Conservation (phyloP, 2,113 vertebrate species). For the Rhinolophus ferrumequinum region DNA sequence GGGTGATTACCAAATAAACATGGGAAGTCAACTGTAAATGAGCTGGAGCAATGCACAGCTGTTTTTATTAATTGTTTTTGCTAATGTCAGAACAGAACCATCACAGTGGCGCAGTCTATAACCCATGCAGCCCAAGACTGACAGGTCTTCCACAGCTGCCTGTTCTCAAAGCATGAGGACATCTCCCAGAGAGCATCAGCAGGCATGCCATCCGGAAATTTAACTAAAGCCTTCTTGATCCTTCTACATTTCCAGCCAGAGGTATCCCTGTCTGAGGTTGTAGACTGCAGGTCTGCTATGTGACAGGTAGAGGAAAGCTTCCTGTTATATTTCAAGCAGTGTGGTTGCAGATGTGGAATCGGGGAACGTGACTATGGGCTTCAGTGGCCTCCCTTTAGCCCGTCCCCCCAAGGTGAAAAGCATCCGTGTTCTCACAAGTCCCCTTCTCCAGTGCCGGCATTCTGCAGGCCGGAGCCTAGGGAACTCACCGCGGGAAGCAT, state of each 20-base stretch:
- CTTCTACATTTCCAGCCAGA: background rate
- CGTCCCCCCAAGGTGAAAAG: background rate
- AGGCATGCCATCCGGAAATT: background rate
- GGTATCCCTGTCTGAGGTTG: background rate
- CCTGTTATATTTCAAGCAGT: background rate
- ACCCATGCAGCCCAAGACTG: background rate
- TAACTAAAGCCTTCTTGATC: conserved; percentile 24
- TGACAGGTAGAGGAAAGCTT: background rate
- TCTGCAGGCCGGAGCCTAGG: background rate
- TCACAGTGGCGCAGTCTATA: background rate
- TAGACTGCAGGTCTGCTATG: background rate
- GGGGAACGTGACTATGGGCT: background rate
- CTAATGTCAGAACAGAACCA: conserved; percentile 22
- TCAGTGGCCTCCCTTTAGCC: background rate
- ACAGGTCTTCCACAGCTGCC: background rate
- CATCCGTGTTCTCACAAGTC: background rate
- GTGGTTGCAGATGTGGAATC: background rate
- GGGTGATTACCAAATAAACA: conserved; percentile 4
- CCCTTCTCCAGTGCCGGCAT: background rate
- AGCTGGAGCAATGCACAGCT: background rate
- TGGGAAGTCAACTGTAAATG: conserved; percentile 26
- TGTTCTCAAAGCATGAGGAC: background rate
- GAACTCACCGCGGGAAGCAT: background rate
- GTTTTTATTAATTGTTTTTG: background rate
- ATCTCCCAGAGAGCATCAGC: background rate